Evolutionary conservation across 1,140 invertebrate species (phyloP), one percentile per base, ranked within the genome.

Genomic region (Drosophila grimshawi): DNA sequence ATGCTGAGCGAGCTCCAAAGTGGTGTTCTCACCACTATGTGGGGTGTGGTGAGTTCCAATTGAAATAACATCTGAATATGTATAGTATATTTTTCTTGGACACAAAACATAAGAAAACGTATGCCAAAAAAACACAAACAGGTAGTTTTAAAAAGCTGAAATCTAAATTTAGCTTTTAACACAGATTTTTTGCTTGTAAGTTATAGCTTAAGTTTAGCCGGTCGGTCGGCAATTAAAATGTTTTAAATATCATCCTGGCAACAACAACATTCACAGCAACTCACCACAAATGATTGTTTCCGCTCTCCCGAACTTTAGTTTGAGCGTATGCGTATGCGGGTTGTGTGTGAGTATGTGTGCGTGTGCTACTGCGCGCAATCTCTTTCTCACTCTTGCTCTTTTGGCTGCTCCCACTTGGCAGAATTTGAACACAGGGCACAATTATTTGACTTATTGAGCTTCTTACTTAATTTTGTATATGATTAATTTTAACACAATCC

Each of bases 271-370:
- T 76, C 66, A 86, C 69, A 73, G 72, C 65, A 77, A 78, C 73
- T 75, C 73, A 76, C 82, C 77, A 66, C 67, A 76, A 77, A 79
- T 71, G 75, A 78, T n/a, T 43, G 39, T 76, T 64, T 76, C 69
- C 67, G 76, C 76, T 79, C 76, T 79, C 73, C 60, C 56, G 57
- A 46, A 62, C 52, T 60, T 70, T 59, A 66, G 60, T 57, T 63
- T 77, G 55, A 49, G 41, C 61, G 61, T 64, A 10, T 32, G 43
- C 30, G 65, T 68, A 37, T 49, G 39, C 43, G 35, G 55, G 57
- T 69, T 53, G 57, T 35, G 49, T 63, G 66, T 19, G 19, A 19
- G 43, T 49, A 39, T 52, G 35, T 69, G 57, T 69, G 66, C 45
- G 57, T 35, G 49, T 63, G 66, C 46, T 70, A 74, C 57, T 74